Evolutionary conservation across 1,140 invertebrate species (phyloP).

Genomic region (Lethocerus indicus): DNA sequence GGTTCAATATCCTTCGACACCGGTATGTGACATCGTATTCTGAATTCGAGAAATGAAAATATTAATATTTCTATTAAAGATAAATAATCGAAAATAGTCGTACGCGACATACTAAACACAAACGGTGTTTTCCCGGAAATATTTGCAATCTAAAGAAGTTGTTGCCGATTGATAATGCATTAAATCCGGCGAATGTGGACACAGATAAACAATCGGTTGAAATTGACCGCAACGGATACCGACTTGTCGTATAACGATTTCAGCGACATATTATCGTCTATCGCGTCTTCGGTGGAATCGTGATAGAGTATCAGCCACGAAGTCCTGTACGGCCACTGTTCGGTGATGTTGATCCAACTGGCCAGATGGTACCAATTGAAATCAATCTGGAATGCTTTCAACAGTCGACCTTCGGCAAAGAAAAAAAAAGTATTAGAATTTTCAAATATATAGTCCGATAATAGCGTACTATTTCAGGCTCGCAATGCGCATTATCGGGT

Average conservation of each 20-base stretch:
- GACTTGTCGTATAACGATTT: conserved; percentile 87
- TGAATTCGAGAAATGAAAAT: conserved; percentile 23
- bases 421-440: no score
- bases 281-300: conserved; percentile 70
- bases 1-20: conserved; percentile 74
- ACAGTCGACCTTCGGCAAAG: conserved; percentile 80
- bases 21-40: conserved; percentile 63
- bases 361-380: conserved; percentile 97
- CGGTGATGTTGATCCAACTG: conserved; percentile 95
- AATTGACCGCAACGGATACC: no score
- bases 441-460: no score
- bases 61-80: neutral
- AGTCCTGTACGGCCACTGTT: conserved; percentile 95
- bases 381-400: conserved; percentile 97
- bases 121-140: no score
- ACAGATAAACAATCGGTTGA: no score
- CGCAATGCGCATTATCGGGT: no score
- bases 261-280: conserved; percentile 71
- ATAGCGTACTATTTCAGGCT: no score
- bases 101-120: no score
- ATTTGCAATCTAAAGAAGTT: no score
- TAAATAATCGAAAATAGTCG: no score
- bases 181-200: no score
- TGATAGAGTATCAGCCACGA: conserved; percentile 94
- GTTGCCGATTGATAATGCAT: no score